A percentile compares a stretch with the other conserved stretches of the same genome.
phyloP scores from a whole-genome alignment of 2,797 vertebrate species.

The Serranus cabrilla region DNA sequence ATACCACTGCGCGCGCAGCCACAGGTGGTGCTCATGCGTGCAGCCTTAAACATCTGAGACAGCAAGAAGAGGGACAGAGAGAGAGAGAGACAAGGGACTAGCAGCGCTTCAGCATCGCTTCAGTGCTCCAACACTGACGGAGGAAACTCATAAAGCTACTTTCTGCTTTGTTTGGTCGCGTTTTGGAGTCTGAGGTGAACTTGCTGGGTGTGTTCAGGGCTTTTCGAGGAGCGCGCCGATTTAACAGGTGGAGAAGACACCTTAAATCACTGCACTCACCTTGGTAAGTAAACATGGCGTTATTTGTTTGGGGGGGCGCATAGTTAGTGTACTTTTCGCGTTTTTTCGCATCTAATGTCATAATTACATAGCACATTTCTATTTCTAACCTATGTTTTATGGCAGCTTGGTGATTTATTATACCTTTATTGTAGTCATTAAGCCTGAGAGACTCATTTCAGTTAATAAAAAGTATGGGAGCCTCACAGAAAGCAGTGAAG shows the following conservation, averaged over 20 bases:
- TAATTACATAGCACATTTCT: neutral
- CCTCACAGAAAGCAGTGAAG: conserved; percentile 1
- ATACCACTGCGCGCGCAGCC: conserved; percentile 46
- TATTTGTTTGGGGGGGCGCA: neutral
- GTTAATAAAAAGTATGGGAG: conserved; percentile 21
- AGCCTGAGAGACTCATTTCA: neutral
- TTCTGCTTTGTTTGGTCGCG: neutral
- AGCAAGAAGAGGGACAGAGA: neutral
- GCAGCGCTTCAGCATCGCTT: neutral
- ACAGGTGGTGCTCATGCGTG: conserved; percentile 63
- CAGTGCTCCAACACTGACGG: neutral
- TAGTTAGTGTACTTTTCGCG: neutral
- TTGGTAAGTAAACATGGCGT: conserved; percentile 53
- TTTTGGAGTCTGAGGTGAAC: conserved; percentile 24
- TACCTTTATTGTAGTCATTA: neutral
- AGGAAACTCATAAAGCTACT: neutral
- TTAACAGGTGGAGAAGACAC: conserved; percentile 60
- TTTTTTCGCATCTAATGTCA: neutral
- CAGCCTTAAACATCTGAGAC: conserved; percentile 17
- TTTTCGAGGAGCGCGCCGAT: conserved; percentile 15
- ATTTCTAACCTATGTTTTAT: neutral
- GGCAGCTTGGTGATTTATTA: neutral
- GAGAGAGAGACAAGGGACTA: conserved; percentile 1
- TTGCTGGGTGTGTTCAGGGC: neutral
- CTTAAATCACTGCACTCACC: conserved; percentile 27